These are phyloP conservation scores for Bungarus multicinctus DNA, from an alignment of 2,113 vertebrate species.

Conservation along the genomic window DNA sequence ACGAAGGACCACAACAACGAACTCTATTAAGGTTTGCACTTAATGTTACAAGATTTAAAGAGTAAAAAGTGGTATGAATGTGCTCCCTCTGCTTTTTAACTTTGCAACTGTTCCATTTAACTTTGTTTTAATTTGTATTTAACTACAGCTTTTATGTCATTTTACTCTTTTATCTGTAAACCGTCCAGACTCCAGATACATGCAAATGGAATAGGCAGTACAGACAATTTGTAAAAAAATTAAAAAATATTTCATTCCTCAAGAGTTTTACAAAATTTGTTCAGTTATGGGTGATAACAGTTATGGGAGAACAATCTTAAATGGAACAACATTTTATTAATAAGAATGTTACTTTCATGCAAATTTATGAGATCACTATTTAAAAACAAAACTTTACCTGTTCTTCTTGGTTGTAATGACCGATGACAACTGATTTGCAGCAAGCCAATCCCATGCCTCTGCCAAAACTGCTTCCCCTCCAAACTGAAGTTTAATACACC, in stretches of 20 bases:
- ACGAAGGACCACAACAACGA: neutral
- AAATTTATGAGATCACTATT: neutral
- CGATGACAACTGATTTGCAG: slow-evolving; percentile 84
- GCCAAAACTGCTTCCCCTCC: slow-evolving; percentile 83
- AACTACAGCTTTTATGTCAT: neutral
- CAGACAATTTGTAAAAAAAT: neutral
- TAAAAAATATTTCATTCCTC: neutral
- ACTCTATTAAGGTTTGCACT: neutral
- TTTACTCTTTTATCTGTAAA: neutral
- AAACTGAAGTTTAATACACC: slow-evolving; percentile 90
- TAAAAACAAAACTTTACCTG: slow-evolving; percentile 68
- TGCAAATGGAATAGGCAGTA: neutral
- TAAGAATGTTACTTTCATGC: neutral
- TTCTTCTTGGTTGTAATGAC: slow-evolving; percentile 92
- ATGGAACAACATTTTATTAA: neutral
- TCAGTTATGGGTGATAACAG: neutral
- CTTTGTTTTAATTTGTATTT: neutral
- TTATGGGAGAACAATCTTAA: neutral
- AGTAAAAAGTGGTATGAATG: neutral
- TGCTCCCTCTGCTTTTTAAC: neutral
- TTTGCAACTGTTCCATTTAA: neutral
- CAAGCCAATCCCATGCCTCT: slow-evolving; percentile 93
- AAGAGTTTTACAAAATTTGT: neutral
- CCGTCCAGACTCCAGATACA: neutral
- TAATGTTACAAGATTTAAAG: neutral